phyloP scores from a whole-genome alignment of 2,797 vertebrate species.

The Neoniphon sammara region DNA sequence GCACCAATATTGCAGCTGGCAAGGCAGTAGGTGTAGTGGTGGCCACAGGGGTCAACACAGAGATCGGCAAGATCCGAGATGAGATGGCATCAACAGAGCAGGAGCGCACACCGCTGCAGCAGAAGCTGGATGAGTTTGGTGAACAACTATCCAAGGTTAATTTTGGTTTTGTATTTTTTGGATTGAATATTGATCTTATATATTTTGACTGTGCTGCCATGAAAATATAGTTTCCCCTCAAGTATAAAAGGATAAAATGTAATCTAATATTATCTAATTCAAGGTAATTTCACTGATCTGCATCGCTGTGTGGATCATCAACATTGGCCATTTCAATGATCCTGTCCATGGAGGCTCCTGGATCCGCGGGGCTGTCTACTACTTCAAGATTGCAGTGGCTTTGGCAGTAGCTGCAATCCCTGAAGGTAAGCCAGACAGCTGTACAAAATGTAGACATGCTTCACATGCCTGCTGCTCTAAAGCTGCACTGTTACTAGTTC shows the following conservation, averaged over 20 bases:
- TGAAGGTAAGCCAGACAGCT: slow-evolving; percentile 80
- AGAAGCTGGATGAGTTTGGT: slow-evolving; percentile 98
- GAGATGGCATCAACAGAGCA: slow-evolving; percentile 98
- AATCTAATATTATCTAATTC: slow-evolving; percentile 2
- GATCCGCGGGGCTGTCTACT: slow-evolving; percentile 98
- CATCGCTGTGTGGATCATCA: slow-evolving; percentile 99
- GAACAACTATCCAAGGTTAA: slow-evolving; percentile 93
- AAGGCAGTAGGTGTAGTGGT: slow-evolving; percentile 97
- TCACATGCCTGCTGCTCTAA: not conserved
- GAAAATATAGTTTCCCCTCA: not conserved
- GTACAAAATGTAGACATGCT: not conserved
- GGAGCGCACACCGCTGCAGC: slow-evolving; percentile 96
- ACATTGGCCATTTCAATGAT: slow-evolving; percentile 98
- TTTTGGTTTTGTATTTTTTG: not conserved
- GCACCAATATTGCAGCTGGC: slow-evolving; percentile 97
- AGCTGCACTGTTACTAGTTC: not conserved
- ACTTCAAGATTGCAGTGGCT: slow-evolving; percentile 98
- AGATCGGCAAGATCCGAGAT: slow-evolving; percentile 98
- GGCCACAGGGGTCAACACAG: slow-evolving; percentile 93
- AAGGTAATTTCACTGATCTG: slow-evolving; percentile 95
- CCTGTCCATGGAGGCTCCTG: slow-evolving; percentile 98
- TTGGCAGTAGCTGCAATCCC: slow-evolving; percentile 98
- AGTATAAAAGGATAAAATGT: not conserved
- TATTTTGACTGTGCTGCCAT: not conserved
- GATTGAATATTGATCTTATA: too few species aligned